Evolutionary conservation across 2,888 invertebrate genomes (phyloP), one percentile per base, ranked within the genome.

Genomic region (Eretmocerus hayati): DNA sequence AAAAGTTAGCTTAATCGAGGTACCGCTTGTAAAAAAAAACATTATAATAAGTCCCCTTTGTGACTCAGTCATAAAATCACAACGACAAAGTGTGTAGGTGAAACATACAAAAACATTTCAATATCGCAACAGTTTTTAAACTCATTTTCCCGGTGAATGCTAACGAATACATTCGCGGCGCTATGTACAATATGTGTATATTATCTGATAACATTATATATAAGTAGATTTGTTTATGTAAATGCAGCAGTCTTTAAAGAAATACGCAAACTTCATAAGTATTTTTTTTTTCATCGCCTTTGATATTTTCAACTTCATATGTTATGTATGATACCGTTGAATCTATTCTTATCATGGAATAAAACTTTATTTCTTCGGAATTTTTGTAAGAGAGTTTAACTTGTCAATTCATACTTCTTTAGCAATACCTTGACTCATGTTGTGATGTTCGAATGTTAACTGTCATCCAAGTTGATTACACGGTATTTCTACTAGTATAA

Each of bases 101-200:
- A 41, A 44, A 48, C 32, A 37, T 51, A 45, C n/a, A 40, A 43
- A 54, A 44, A 43, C 32, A 37, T 48, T 53, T 50, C 42, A 21
- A 47, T 40, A 46, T 46, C 46, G 47, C 48, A 53, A 55, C 46
- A 49, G 19, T 50, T 45, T 43, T 44, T 32, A 48, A 52, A 52
- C 43, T 26, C 38, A 50, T 45, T 42, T 49, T 48, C 46, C 20
- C 43, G 48, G 41, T 48, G 20, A 41, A 51, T 47, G 48, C 36
- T 49, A 48, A 52, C 48, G 46, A n/a, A n/a, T 50, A 53, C 49
- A 50, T 53, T 48, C 39, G 39, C 41, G 45, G 43, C 31, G 50
- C 38, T 53, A 50, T 54, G 50, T 48, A 50, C 50, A 54, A 53
- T 53, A 48, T 45, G 46, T 46, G 48, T 53, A 48, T 53, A 46